Evolutionary conservation across 2,797 vertebrate species (phyloP).

Genomic region (Chelidonichthys spinosus): DNA sequence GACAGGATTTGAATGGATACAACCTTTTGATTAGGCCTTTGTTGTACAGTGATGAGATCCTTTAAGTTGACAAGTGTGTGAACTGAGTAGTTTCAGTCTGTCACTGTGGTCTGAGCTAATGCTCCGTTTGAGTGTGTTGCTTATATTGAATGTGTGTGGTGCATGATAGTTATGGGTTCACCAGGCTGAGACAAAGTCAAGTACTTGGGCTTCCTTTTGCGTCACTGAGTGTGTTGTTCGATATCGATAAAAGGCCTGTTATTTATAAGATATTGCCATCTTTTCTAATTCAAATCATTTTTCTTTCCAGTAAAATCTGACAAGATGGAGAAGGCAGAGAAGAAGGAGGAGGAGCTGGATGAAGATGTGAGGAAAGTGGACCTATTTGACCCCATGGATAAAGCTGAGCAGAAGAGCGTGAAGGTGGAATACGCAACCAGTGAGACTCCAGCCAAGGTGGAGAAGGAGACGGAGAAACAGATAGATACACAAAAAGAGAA

Average conservation of each 20-base stretch:
- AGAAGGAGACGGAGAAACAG: conserved; percentile 47
- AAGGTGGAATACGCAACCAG: conserved; percentile 59
- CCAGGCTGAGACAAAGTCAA: too few relatives aligned
- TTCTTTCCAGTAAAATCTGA: conserved; percentile 69
- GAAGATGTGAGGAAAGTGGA: conserved; percentile 50
- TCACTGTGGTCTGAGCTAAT: too few relatives aligned
- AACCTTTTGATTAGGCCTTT: not conserved
- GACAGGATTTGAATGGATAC: too few relatives aligned
- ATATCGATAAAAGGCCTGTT: not conserved
- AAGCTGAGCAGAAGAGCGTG: conserved; percentile 58
- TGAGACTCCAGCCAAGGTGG: conserved; percentile 54
- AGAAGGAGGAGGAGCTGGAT: conserved; percentile 55
- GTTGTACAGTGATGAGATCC: not conserved
- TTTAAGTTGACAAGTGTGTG: not conserved
- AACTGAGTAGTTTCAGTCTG: not conserved
- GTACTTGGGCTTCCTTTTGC: too few relatives aligned
- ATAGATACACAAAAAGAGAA: conserved; percentile 1
- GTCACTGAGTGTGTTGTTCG: not conserved
- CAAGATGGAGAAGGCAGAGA: conserved; percentile 58
- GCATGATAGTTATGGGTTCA: too few relatives aligned
- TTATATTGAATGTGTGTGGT: too few relatives aligned
- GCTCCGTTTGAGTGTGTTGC: too few relatives aligned
- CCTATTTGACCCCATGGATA: conserved; percentile 43
- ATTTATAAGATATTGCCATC: not conserved
- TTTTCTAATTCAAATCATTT: conserved; percentile 4